Evolutionary conservation across 2,888 invertebrate species (phyloP).

Genomic region (Dendrolimus houi): DNA sequence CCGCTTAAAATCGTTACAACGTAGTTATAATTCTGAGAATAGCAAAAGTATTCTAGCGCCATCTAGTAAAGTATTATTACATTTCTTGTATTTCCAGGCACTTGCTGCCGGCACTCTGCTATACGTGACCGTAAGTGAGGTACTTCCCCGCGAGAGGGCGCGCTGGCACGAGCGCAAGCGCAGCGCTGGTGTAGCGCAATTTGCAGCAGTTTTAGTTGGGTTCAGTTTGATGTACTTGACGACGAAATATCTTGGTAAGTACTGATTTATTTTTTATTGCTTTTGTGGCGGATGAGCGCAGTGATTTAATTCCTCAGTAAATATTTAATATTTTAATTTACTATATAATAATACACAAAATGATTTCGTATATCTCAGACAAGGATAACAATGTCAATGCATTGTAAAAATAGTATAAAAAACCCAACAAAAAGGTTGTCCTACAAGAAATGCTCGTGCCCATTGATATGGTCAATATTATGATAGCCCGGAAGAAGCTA

Average conservation of each 20-base stretch:
- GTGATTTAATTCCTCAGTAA: too few species aligned
- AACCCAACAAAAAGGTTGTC: too few species aligned
- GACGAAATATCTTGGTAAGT: conserved; percentile 76
- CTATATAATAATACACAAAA: too few species aligned
- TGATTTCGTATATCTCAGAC: too few species aligned
- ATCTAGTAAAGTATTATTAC: conserved; percentile 10
- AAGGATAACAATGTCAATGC: too few species aligned
- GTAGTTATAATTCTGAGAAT: neutral
- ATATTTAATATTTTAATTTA: too few species aligned
- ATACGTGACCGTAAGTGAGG: conserved; percentile 86
- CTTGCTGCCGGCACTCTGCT: conserved; percentile 85
- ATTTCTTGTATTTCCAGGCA: conserved; percentile 58
- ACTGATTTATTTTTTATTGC: too few species aligned
- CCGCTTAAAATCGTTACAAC: neutral
- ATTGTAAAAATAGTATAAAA: too few species aligned
- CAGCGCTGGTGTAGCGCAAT: conserved; percentile 79
- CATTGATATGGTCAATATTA: too few species aligned
- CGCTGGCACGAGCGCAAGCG: conserved; percentile 80
- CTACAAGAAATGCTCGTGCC: too few species aligned
- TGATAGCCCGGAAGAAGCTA: too few species aligned
- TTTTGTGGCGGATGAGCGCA: too few species aligned
- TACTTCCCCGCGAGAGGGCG: conserved; percentile 84
- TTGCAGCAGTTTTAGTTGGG: conserved; percentile 75
- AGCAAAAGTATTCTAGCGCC: conserved; percentile 4
- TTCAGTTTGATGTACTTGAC: conserved; percentile 80